A percentile compares a stretch with the other conserved stretches of the same genome.
These are phyloP conservation scores for Monomorium pharaonis DNA, from an alignment of 1,140 invertebrate species.

Conservation along the genomic window DNA sequence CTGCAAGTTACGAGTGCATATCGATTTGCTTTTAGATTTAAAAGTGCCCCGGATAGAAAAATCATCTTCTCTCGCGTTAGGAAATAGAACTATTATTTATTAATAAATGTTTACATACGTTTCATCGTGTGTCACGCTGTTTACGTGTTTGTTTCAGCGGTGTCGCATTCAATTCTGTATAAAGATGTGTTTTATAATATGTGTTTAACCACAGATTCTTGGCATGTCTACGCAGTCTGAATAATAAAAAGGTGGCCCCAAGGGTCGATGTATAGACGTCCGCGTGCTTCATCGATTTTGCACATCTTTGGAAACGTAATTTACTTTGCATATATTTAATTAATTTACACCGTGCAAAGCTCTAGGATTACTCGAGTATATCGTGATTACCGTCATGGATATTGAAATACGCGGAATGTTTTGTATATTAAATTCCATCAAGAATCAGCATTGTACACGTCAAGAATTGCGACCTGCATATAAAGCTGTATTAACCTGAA, in stretches of 20 bases:
- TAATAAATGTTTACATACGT: background rate
- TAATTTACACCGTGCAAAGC: background rate
- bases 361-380: background rate
- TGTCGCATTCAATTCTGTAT: background rate
- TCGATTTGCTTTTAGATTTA: conserved; percentile 57
- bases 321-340: conserved; percentile 4
- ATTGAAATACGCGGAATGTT: conserved; percentile 27
- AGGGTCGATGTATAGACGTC: background rate
- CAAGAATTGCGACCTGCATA: background rate
- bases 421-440: conserved; percentile 42
- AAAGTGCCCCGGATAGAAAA: background rate
- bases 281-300: background rate
- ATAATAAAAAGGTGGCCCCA: background rate
- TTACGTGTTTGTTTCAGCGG: background rate
- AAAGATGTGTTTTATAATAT: background rate
- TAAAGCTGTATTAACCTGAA: conserved; percentile 10
- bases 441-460: background rate
- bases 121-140: background rate
- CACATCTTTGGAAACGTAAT: background rate
- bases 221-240: background rate
- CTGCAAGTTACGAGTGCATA: conserved; percentile 30
- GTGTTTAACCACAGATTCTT: background rate
- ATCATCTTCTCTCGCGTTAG: conserved; percentile 24
- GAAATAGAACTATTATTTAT: conserved; percentile 11
- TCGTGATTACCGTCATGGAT: background rate